phyloP scores from a whole-genome alignment of 2,797 vertebrate species.

The Phalloptychus januarius region DNA sequence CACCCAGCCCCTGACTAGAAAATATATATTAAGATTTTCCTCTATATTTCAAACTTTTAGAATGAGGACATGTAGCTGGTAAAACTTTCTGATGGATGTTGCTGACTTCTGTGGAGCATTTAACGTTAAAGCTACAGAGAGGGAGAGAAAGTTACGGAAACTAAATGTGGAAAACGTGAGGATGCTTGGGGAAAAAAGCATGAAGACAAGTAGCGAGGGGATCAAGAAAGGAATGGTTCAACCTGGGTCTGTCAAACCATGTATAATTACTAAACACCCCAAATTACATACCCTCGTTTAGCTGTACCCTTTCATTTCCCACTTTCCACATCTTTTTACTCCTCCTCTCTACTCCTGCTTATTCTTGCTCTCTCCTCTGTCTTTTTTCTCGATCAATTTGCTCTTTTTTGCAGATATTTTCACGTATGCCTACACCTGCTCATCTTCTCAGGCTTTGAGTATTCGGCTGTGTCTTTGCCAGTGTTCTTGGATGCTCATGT shows the following conservation, averaged over 20 bases:
- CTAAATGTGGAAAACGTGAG: slow-evolving; percentile 81
- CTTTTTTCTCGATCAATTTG: slow-evolving; percentile 13
- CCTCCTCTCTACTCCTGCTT: slow-evolving; percentile 49
- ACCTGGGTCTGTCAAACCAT: slow-evolving; percentile 78
- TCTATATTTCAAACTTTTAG: slow-evolving; percentile 70
- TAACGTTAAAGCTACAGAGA: slow-evolving; percentile 53
- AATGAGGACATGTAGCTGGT: slow-evolving; percentile 66
- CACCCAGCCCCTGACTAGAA: slow-evolving; percentile 62
- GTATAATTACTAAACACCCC: slow-evolving; percentile 81
- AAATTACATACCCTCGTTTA: slow-evolving; percentile 85
- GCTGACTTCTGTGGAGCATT: slow-evolving; percentile 58
- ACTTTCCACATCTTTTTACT: slow-evolving; percentile 69
- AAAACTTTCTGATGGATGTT: slow-evolving; percentile 70
- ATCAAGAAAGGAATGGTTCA: slow-evolving; percentile 73
- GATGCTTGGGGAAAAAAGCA: slow-evolving; percentile 54
- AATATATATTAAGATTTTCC: slow-evolving; percentile 74
- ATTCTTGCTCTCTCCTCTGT: slow-evolving; percentile 30
- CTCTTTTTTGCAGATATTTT: slow-evolving; percentile 25
- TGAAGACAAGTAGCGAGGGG: slow-evolving; percentile 52
- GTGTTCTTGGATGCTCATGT: background rate
- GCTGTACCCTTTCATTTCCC: slow-evolving; percentile 80
- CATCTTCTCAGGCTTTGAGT: slow-evolving; percentile 32
- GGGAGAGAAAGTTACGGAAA: slow-evolving; percentile 59
- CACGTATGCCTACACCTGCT: slow-evolving; percentile 39
- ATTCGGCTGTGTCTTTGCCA: slow-evolving; percentile 26